Evolutionary conservation across 2,113 vertebrate species (phyloP).

Genomic region (Semicossyphus pulcher): DNA sequence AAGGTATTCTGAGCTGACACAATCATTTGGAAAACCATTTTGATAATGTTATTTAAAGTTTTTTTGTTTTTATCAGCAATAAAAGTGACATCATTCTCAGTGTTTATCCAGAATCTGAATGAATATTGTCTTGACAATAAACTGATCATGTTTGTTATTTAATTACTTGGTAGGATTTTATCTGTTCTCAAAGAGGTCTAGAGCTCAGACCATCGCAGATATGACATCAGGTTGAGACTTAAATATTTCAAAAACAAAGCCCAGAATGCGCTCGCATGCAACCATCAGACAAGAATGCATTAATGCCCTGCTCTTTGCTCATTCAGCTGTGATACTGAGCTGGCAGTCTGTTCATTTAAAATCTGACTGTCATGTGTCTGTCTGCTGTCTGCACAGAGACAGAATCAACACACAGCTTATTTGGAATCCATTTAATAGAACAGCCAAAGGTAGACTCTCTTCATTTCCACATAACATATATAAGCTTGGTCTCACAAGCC

Average conservation of each 20-base stretch:
- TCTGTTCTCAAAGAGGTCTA: too few species aligned
- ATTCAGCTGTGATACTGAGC: not conserved
- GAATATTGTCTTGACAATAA: too few species aligned
- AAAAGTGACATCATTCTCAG: too few species aligned
- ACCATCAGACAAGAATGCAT: not conserved
- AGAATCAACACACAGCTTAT: constrained; percentile 27
- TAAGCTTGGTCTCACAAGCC: constrained; percentile 29
- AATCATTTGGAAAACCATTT: too few species aligned
- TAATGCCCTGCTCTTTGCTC: not conserved
- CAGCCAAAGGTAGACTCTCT: constrained; percentile 38
- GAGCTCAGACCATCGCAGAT: too few species aligned
- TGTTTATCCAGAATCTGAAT: too few species aligned
- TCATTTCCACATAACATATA: constrained; percentile 55
- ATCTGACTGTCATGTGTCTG: constrained; percentile 1
- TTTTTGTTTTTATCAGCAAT: too few species aligned
- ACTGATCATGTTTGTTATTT: too few species aligned
- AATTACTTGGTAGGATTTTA: too few species aligned
- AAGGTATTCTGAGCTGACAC: too few species aligned
- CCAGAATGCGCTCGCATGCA: not conserved
- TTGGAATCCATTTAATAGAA: constrained; percentile 53
- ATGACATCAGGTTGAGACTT: not conserved
- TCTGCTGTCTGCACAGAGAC: constrained; percentile 8
- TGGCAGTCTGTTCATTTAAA: not conserved
- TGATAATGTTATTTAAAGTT: too few species aligned
- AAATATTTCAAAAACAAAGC: not conserved